phyloP scores from a whole-genome alignment of 2,888 invertebrate species.

The Synanthedon formicaeformis region DNA sequence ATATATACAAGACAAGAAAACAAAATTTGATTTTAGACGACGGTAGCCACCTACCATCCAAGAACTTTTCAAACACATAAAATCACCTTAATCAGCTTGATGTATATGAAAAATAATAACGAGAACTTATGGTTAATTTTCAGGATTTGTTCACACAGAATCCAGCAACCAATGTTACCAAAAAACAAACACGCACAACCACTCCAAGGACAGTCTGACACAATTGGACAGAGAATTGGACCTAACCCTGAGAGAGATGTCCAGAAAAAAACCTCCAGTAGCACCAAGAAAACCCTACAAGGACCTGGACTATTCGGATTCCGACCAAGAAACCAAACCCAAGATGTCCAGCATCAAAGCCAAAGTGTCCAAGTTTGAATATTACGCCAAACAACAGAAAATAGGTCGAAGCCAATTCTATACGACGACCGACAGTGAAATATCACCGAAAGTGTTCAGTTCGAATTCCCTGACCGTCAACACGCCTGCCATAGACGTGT shows the following conservation, averaged over 20 bases:
- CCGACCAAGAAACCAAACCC: slow-evolving; percentile 55
- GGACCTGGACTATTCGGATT: slow-evolving; percentile 60
- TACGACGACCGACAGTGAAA: slow-evolving; percentile 51
- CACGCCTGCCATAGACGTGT: slow-evolving; percentile 84
- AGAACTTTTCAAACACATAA: too few relatives aligned
- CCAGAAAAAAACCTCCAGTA: slow-evolving; percentile 74
- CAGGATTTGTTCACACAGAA: slow-evolving; percentile 42
- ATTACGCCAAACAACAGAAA: slow-evolving; percentile 76
- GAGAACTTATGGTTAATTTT: too few relatives aligned
- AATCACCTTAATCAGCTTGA: too few relatives aligned
- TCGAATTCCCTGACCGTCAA: slow-evolving; percentile 82
- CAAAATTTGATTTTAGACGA: too few relatives aligned
- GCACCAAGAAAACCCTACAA: slow-evolving; percentile 72
- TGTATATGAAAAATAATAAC: too few relatives aligned
- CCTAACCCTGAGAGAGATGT: slow-evolving; percentile 57
- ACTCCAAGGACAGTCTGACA: slow-evolving; percentile 48
- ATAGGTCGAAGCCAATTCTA: slow-evolving; percentile 56
- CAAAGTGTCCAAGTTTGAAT: slow-evolving; percentile 85
- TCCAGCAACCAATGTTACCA: slow-evolving; percentile 44
- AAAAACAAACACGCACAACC: slow-evolving; percentile 28
- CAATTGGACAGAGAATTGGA: slow-evolving; percentile 59
- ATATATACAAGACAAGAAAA: too few relatives aligned
- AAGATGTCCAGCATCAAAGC: slow-evolving; percentile 73
- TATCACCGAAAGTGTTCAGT: slow-evolving; percentile 84
- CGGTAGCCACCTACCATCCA: too few relatives aligned